Evolutionary conservation across 2,797 vertebrate species (phyloP).

Genomic region (Cossypha caffra): DNA sequence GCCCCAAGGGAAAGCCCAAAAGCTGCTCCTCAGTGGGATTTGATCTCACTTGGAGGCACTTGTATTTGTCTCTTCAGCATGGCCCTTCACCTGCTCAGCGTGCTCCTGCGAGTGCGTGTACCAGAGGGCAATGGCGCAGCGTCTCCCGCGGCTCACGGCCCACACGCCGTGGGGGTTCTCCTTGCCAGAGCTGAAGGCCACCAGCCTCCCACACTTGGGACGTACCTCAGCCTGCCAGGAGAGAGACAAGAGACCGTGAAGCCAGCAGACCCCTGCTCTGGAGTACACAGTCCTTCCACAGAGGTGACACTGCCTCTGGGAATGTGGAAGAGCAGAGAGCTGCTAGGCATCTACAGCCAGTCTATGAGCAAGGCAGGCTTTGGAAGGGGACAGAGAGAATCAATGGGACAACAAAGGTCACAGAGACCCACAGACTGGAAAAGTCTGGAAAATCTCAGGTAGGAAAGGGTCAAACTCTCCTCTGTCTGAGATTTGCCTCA

Average conservation of each 20-base stretch:
- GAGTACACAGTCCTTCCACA: not conserved
- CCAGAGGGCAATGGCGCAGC: conserved; percentile 92
- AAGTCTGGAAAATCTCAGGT: not conserved
- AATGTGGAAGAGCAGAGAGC: accelerated
- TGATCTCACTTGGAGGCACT: not conserved
- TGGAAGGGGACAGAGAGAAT: not conserved
- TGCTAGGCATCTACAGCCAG: not conserved
- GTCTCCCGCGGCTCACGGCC: conserved; percentile 85
- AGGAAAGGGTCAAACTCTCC: not conserved
- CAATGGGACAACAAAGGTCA: not conserved
- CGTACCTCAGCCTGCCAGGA: conserved; percentile 83
- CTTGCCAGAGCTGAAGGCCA: conserved; percentile 91
- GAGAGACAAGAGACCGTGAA: not conserved
- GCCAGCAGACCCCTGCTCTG: not conserved
- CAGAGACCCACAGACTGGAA: not conserved
- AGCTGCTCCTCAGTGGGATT: not conserved
- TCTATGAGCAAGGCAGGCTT: not conserved
- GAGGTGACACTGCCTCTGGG: not conserved
- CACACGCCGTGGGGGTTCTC: conserved; percentile 93
- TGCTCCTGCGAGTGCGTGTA: conserved; percentile 90
- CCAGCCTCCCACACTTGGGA: conserved; percentile 90
- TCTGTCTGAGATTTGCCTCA: conserved; percentile 49
- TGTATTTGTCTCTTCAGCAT: not conserved
- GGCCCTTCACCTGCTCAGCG: conserved; percentile 86
- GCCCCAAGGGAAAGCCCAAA: not conserved